Base-by-base conservation (phyloP, 2,797 vertebrate species). In the Trachurus trachurus region DNA sequence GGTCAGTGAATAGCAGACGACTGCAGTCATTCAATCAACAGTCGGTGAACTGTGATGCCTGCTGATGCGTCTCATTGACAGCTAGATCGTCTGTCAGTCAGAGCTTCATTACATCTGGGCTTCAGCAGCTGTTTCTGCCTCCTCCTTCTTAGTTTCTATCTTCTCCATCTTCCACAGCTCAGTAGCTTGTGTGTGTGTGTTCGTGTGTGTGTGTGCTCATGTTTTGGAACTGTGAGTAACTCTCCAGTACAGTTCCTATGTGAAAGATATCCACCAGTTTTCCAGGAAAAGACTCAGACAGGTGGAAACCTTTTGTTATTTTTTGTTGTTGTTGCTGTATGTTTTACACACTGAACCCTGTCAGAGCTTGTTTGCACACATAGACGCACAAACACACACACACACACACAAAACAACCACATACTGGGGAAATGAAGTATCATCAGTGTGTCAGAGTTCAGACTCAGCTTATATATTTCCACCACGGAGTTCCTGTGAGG, bases 71-170 rank as follows among this genome's bases (percentile, higher is more conserved):
- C 31, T 87, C 57, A 53, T 63, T 58, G 15, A 66, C 16, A 31
- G 61, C 52, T 76, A 39, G 58, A 54, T 74, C 37, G 54, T 74
- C 68, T 74, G 42, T 72, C 71, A 44, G 63, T 72, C 60, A 49
- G 58, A 66, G 72, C 44, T 37, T 74, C n/a, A 40, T 78, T 17
- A 54, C 66, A 62, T 76, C 39, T 45, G 59, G 44, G 78, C 68
- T 65, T 81, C 63, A 73, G 58, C 63, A 71, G 69, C 60, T 66
- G 59, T 45, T 73, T 70, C 60, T 19, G 40, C 22, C 73, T 64
- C 56, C 53, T 80, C 45, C n/a, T 62, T 29, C 58, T 44, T 17
- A 5, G 31, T 13, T 57, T 57, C 31, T 11, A 31, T 71, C 37
- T 26, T n/a, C 63, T 71, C 50, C 54, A 74, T 65, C 64, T 61